Percentiles rank a stretch among this genome's conserved stretches.
These are phyloP conservation scores for Molorchus minor DNA, from an alignment of 2,888 invertebrate species.

Conservation along the genomic window DNA sequence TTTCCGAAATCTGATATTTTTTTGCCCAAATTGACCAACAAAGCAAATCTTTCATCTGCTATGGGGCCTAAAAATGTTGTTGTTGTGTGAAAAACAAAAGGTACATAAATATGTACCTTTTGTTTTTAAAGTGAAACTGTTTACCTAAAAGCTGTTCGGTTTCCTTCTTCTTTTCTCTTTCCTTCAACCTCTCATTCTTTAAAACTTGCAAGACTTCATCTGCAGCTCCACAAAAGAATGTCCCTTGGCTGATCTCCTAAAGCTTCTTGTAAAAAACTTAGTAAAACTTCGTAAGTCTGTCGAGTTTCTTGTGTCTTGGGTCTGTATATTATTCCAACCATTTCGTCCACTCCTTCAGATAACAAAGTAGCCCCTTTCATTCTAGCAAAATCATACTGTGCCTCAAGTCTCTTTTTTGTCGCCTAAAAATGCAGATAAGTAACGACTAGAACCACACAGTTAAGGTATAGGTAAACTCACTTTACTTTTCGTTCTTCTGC, in stretches of 20 bases:
- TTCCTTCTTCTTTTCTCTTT: slow-evolving; percentile 92
- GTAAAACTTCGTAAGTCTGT: slow-evolving; percentile 94
- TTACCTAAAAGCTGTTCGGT: slow-evolving; percentile 80
- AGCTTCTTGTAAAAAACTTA: slow-evolving; percentile 97
- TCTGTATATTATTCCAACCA: slow-evolving; percentile 93
- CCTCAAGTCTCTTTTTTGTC: slow-evolving; percentile 92
- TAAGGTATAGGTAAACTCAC: too few relatives aligned
- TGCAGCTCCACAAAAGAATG: slow-evolving; percentile 97
- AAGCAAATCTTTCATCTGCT: slow-evolving; percentile 87
- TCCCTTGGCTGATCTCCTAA: slow-evolving; percentile 97
- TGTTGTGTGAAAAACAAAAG: background rate
- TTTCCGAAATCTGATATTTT: slow-evolving; percentile 97
- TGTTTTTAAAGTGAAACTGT: background rate
- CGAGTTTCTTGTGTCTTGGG: slow-evolving; percentile 98
- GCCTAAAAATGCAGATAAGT: slow-evolving; percentile 62
- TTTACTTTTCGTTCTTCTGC: slow-evolving; percentile 94
- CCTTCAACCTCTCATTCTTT: slow-evolving; percentile 94
- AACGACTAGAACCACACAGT: background rate
- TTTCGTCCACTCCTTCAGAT: slow-evolving; percentile 89
- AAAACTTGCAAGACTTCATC: slow-evolving; percentile 96
- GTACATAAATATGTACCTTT: background rate
- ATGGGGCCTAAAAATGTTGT: slow-evolving; percentile 64
- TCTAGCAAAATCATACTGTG: slow-evolving; percentile 88
- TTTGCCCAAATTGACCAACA: slow-evolving; percentile 95
- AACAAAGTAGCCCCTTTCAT: slow-evolving; percentile 88